Base-by-base conservation (phyloP, 1,140 invertebrate species). In the Drosophila teissieri region DNA sequence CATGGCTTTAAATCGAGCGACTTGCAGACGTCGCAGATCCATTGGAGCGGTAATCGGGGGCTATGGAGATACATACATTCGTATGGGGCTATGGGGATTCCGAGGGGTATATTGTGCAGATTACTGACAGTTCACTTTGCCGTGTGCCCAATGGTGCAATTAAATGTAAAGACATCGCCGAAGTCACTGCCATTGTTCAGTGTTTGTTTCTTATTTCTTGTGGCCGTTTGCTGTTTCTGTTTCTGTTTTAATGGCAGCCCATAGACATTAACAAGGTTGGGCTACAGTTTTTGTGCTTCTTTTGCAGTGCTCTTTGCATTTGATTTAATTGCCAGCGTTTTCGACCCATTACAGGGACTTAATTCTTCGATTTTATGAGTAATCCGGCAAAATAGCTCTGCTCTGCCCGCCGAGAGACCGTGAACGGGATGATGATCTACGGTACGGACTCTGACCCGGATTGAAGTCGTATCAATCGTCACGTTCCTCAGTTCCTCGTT, bases 191-290 rank as follows among this genome's bases (percentile, higher is more conserved):
- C 62, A 63, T 60, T 68, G 53, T 75, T 75, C 34, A 40, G 36
- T 60, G 52, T 72, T 60, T 72, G 58, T 34, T 74, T 45, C 31
- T 19, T 46, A 22, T 57, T 68, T 34, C 49, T 52, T 45, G 57
- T 45, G 63, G 53, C 45, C 14, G 34, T 22, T 31, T 49, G 15
- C 36, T 15, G 39, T 44, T 56, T 31, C 12, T n/a, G 44, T 51
- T 56, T 53, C 11, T 10, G 53, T 64, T 67, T 78, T 78, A 77
- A 78, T 78, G 74, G 62, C 73, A 69, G 74, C 27, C 64, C 64
- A 77, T 51, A 78, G 73, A 77, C 74, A 78, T 77, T 62, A 77
- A 70, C 74, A 78, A 78, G 74, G 74, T 78, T 77, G 64, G 67
- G 36, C 34, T 12, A 6, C 49, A 36, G n/a, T 19, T 45, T 31